Base-by-base conservation (phyloP, 2,888 invertebrate genomes). In the Hydriomena furcata region DNA sequence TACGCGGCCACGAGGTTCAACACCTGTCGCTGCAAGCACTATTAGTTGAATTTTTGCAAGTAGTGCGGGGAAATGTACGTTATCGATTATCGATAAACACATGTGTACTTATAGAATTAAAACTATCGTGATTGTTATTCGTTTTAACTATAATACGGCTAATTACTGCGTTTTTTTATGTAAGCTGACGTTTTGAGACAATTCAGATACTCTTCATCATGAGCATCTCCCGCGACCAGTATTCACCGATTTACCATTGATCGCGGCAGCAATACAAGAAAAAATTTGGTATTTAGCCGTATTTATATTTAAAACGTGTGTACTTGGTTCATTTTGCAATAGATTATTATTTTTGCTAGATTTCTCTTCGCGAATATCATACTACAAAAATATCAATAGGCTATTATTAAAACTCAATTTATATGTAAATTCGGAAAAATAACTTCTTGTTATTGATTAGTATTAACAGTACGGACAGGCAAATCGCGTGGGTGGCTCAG, bases 11-110 rank as follows among this genome's bases (percentile, higher is more conserved):
- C 32, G 25, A 41, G 36, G 56, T 52, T 47, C 59, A 63, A 65
- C 82, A 83, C 78, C 83, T 83, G 81, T 83, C 83, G 79, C 81
- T 80, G 71, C 71, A 65, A 80, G 79, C 81, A 70, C 48, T 64
- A 62, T 61, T 77, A 64, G 68, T 55, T 69, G 64, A 60, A 53
- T 54, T 69, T 62, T 61, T 48, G 55, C 55, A 60, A 62, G 30
- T 66, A 70, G 71, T 23, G 63, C 52, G 58, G 67, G 43, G 56
- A 21, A 12, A 17, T 4, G 0, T 27, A 23, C n/a, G 5, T 7
- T 11, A 45, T 43, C 42, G 30, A 45, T 3, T 49, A 51, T 58
- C 58, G 60, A 61, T 54, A 38, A 46, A 31, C n/a, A n/a, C n/a
- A n/a, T n/a, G n/a, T n/a, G n/a, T n/a, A n/a, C n/a, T n/a, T n/a